Base-by-base conservation (phyloP, 2,113 vertebrate species). In the Empidonax alnorum region DNA sequence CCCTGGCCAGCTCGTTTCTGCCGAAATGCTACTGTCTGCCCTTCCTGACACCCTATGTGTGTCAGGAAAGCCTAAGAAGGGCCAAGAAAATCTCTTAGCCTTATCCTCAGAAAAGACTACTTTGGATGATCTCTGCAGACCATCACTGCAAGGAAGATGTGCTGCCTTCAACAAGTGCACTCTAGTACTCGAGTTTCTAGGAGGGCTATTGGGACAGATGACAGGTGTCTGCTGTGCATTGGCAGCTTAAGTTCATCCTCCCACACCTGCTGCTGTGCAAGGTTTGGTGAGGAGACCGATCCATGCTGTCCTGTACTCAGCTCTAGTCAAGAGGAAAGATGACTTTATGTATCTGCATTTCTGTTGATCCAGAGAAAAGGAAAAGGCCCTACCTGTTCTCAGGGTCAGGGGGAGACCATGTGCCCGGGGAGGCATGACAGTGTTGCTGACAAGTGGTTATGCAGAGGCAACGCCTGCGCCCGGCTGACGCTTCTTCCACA, bases 401-500 rank as follows among this genome's bases (percentile, higher is more conserved):
- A 2, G 19, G 8, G 16, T 27, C 2, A 4, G 37, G 23, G 39
- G n/a, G 11, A 59, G 4, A n/a, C 35, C 4, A 4, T 28, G 81
- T 87, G 62, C 49, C 37, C 18, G 13, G n/a, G 47, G 52, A 12
- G 1, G 16, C 13, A 39, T 61, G 39, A 87, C 24, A 24, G 14
- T 15, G 0, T 35, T 77, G 49, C 41, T 44, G 35, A 65, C 27
- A 33, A 35, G 35, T 0, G 0, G 21, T 67, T 42, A 24, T 2
- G 4, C 8, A 24, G 77, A 59, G 46, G 44, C 52, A 42, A 15
- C 12, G 52, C 18, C n/a, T 74, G 67, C 22, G 41, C 50, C 4
- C 2, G 33, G 42, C 50, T 74, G 42, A 50, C 0, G 0, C 42
- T 84, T 69, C 37, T 63, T 56, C 55, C 56, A 59, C 0, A 0